Conservation (phyloP, 2,113 vertebrate genomes). For the Nothoprocta perdicaria region DNA sequence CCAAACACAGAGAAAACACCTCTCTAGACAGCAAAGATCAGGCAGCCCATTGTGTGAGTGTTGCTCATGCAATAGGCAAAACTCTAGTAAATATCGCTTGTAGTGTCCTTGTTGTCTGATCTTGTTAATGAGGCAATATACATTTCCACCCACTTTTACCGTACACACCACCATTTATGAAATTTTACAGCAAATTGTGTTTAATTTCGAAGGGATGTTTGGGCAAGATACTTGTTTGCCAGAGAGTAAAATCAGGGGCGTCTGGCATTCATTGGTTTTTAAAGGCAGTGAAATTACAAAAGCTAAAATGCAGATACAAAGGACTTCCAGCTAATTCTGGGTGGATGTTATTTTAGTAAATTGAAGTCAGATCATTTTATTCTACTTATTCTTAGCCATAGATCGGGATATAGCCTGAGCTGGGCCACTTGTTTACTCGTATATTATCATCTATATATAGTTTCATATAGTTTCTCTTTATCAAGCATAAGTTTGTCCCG, state of each 20-base stretch:
- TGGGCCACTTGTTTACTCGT: not conserved
- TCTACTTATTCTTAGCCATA: not conserved
- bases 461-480: not conserved
- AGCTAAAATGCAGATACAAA: constrained; percentile 40
- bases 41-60: not conserved
- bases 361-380: constrained; percentile 23
- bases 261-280: constrained; percentile 64
- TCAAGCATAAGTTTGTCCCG: not conserved
- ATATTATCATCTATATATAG: not conserved
- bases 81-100: constrained; percentile 59
- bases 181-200: constrained; percentile 18
- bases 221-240: constrained; percentile 56
- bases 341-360: constrained; percentile 35
- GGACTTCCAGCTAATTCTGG: constrained; percentile 30
- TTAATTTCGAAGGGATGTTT: constrained; percentile 39
- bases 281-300: constrained; percentile 52
- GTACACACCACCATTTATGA: not conserved
- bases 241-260: constrained; percentile 17
- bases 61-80: constrained; percentile 44
- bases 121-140: constrained; percentile 49
- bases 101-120: constrained; percentile 52
- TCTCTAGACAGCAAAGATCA: not conserved
- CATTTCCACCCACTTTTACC: constrained; percentile 16
- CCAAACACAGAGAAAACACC: not conserved
- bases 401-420: not conserved